Evolutionary conservation across 2,797 vertebrate species (phyloP), one percentile per base, ranked within the genome.

Genomic region (Iguana delicatissima): DNA sequence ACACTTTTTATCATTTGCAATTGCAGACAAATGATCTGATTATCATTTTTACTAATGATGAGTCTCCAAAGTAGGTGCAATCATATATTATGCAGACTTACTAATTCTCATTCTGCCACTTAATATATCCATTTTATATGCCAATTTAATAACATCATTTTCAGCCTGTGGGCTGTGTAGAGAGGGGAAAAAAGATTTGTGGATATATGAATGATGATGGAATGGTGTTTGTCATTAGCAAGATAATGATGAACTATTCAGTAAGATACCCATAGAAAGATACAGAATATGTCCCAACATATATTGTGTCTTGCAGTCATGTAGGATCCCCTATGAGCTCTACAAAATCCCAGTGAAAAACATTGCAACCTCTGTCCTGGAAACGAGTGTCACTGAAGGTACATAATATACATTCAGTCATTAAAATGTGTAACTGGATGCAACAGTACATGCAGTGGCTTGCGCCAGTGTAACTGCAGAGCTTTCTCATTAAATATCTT

Each of bases 91-190:
- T 35, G 42, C 10, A 50, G 62, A 29, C 29, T 52, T 76, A 26
- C 42, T 76, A 82, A 86, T 88, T 88, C 26, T 88, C 35, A 77
- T 77, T n/a, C 80, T 72, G 50, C 50, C 81, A 62, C 35, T 91
- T 84, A 72, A 88, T 84, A 84, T 91, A 84, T 80, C 57, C 57
- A 52, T 55, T 83, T 87, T 52, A 90, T 83, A 84, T 90, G 16
- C 72, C 80, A 90, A 57, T 90, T 87, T 83, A 67, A 35, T 87
- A 35, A 26, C n/a, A 76, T 77, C 35, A 74, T 84, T 83, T 82
- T 73, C 67, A 64, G 55, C 64, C 50, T 20, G 24, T 64, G 69
- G 52, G 35, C 35, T 87, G 38, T 72, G 64, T 29, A n/a, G n/a
- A 35, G n/a, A 5, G 20, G 35, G 62, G n/a, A 55, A 67, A 80